These are phyloP conservation scores for Tragelaphus scriptus DNA, from an alignment of 2,113 vertebrate species.

Conservation along the genomic window DNA sequence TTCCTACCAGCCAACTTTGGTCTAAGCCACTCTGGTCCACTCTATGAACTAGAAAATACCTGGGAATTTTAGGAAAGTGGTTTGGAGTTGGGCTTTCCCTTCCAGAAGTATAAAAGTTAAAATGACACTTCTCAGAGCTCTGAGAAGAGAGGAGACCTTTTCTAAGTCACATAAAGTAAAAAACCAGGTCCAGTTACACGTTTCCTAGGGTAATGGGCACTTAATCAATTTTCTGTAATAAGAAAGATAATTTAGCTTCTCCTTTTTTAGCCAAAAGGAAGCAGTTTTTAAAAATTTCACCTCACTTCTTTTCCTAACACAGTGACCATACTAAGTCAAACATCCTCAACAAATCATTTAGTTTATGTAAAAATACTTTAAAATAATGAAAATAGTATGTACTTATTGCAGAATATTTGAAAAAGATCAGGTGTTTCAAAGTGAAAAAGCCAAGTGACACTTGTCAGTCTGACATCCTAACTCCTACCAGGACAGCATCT, in stretches of 20 bases:
- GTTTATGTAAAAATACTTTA: not conserved
- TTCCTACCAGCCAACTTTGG: not conserved
- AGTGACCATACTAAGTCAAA: not conserved
- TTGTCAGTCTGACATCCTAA: not conserved
- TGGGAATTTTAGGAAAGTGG: not conserved
- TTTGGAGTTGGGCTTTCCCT: not conserved
- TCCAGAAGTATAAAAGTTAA: not conserved
- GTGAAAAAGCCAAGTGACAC: not conserved
- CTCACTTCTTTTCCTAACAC: not conserved
- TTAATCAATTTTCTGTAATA: not conserved
- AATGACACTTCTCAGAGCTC: not conserved
- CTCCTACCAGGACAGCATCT: not conserved
- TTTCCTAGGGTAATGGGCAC: not conserved
- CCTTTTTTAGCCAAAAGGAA: not conserved
- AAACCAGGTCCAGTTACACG: not conserved
- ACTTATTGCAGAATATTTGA: not conserved
- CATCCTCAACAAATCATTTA: not conserved
- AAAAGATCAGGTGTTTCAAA: not conserved
- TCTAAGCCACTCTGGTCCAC: not conserved
- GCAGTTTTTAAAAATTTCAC: not conserved
- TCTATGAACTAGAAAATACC: not conserved
- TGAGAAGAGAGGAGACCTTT: not conserved
- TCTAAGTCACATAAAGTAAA: not conserved
- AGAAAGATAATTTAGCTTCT: not conserved
- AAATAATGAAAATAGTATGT: not conserved